Evolutionary conservation across 2,797 vertebrate species (phyloP), one percentile per base, ranked within the genome.

Genomic region (Linurgus olivaceus): DNA sequence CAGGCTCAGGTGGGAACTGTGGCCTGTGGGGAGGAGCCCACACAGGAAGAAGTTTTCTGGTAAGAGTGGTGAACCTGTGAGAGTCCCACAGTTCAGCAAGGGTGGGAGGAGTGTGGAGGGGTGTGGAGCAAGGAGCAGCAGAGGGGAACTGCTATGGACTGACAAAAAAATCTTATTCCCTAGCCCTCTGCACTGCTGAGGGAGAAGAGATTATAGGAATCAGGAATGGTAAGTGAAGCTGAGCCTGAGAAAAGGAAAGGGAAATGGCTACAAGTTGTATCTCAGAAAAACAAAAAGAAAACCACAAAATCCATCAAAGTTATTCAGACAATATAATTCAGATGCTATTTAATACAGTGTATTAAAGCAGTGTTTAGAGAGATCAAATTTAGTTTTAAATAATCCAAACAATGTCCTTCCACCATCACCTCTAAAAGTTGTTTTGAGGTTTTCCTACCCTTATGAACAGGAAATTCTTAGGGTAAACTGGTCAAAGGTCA

Each of bases 171-270:
- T 19, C 14, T 57, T 57, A 24, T 52, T 80, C 17, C 17, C 4
- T 13, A 29, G 3, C 1, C 7, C 4, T 11, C 19, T 52, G 25
- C 7, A 5, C 17, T 1, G 1, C 10, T 68, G 38, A 37, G 11
- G 38, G 7, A 63, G 28, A 10, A 24, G 9, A 5, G 9, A 13
- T 51, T 59, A 17, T 15, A 77, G 13, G 29, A 71, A 15, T n/a
- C 24, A 14, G 58, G 28, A 74, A 44, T 21, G 11, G 54, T 5
- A 9, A 51, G 6, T 13, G 8, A 88, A 70, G 8, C 6, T 77
- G 23, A 52, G 13, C 7, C n/a, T 23, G 16, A 29, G 19, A 52
- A 93, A 79, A 63, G 7, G 29, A 74, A 92, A 54, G 5, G 11
- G 70, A 74, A 91, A 58, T 5, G 8, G 6, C 13, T 65, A 23